These are phyloP conservation scores for Hemichromis elongatus DNA, from an alignment of 2,113 vertebrate genomes.

Conservation along the genomic window DNA sequence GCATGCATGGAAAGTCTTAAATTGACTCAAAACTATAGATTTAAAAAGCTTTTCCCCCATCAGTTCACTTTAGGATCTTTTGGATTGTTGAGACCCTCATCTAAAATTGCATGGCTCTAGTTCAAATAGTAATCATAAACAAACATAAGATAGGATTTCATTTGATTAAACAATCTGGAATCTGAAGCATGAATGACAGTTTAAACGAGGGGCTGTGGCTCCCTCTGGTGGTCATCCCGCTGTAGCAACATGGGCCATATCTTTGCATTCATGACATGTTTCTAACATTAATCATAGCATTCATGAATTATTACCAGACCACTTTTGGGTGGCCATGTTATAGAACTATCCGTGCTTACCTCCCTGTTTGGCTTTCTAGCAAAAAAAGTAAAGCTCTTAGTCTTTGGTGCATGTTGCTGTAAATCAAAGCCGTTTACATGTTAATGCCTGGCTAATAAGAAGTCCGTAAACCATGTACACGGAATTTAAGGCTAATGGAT, in stretches of 20 bases:
- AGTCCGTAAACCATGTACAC: not conserved
- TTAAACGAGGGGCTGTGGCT: not conserved
- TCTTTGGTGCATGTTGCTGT: not conserved
- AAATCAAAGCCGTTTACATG: not conserved
- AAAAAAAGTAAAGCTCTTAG: not conserved
- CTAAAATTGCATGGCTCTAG: not conserved
- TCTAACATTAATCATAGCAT: not conserved
- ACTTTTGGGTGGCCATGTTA: not conserved
- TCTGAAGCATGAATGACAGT: not conserved
- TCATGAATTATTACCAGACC: not conserved
- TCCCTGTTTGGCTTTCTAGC: not conserved
- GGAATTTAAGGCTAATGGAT: not conserved
- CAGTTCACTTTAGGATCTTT: not conserved
- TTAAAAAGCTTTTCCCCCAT: not conserved
- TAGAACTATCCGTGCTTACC: not conserved
- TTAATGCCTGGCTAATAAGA: not conserved
- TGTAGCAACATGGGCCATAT: not conserved
- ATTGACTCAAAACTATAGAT: not conserved
- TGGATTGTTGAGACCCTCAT: not conserved
- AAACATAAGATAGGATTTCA: not conserved
- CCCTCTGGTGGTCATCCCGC: slow-evolving; percentile 25
- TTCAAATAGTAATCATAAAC: not conserved
- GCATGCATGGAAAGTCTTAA: not conserved
- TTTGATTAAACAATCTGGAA: not conserved
- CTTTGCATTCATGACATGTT: not conserved